A percentile compares a stretch with the other conserved stretches of the same genome.
Evolutionary conservation across 2,113 vertebrate genomes (phyloP).

Genomic region (Phocoena sinus): DNA sequence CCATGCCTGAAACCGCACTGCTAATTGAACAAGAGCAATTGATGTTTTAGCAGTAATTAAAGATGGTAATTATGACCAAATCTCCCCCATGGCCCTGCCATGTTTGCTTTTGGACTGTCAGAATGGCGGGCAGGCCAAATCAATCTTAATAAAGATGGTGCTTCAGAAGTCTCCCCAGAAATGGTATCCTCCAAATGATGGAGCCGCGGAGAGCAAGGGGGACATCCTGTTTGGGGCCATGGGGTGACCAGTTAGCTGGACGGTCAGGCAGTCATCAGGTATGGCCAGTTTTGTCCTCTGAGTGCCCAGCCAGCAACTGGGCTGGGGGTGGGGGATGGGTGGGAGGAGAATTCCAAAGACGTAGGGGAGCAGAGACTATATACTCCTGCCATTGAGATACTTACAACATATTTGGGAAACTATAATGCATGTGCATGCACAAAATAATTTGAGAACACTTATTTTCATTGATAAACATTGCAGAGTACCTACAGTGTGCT

Average conservation of each 20-base stretch:
- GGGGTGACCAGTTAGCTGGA: background rate
- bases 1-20: slow-evolving; percentile 81
- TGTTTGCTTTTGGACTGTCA: slow-evolving; percentile 85
- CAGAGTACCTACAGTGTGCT: background rate
- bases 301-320: background rate
- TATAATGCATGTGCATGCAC: background rate
- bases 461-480: background rate
- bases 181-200: background rate
- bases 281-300: background rate
- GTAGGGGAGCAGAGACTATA: background rate
- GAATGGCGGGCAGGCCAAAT: slow-evolving; percentile 74
- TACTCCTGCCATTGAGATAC: background rate
- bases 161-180: slow-evolving; percentile 67
- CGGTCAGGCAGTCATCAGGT: background rate
- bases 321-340: background rate
- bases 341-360: background rate
- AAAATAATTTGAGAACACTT: background rate
- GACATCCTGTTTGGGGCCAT: background rate
- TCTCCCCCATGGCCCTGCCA: slow-evolving; percentile 78
- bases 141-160: slow-evolving; percentile 81
- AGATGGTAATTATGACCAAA: slow-evolving; percentile 87
- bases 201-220: background rate
- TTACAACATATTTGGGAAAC: background rate
- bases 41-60: slow-evolving; percentile 89
- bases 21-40: slow-evolving; percentile 89